Evolutionary conservation across 2,888 invertebrate genomes (phyloP).

Genomic region (Latrodectus elegans): DNA sequence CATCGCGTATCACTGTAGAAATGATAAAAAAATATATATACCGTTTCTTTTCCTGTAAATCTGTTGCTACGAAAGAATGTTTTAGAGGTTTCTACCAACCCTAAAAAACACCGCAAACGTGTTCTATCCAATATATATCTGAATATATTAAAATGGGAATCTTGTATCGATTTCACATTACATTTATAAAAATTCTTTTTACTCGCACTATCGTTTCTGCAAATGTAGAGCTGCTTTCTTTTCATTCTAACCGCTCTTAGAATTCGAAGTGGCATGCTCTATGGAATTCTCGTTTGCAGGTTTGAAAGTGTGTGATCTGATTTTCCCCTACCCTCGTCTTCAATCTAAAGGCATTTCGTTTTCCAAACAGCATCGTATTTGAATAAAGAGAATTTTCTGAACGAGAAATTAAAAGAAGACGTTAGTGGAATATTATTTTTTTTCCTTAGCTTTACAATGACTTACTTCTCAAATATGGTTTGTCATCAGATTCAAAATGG

Average conservation of each 20-base stretch:
- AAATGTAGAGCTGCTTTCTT: neutral
- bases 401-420: neutral
- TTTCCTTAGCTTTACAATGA: neutral
- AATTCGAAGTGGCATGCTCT: neutral
- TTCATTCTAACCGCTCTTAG: neutral
- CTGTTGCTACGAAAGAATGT: neutral
- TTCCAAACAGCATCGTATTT: neutral
- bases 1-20: neutral
- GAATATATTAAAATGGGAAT: neutral
- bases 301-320: neutral
- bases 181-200: neutral
- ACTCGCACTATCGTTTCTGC: neutral
- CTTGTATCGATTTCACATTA: conserved; percentile 3
- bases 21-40: neutral
- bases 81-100: neutral
- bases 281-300: neutral
- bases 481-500: too few relatives aligned
- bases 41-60: neutral
- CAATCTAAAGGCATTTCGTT: neutral
- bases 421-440: neutral
- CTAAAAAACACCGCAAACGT: neutral
- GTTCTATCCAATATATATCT: neutral
- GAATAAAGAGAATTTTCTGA: conserved; percentile 3
- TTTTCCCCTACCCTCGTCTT: neutral
- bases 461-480: too few relatives aligned